Base-by-base conservation (phyloP, 1,140 invertebrate genomes). In the Lordiphosa collinella region DNA sequence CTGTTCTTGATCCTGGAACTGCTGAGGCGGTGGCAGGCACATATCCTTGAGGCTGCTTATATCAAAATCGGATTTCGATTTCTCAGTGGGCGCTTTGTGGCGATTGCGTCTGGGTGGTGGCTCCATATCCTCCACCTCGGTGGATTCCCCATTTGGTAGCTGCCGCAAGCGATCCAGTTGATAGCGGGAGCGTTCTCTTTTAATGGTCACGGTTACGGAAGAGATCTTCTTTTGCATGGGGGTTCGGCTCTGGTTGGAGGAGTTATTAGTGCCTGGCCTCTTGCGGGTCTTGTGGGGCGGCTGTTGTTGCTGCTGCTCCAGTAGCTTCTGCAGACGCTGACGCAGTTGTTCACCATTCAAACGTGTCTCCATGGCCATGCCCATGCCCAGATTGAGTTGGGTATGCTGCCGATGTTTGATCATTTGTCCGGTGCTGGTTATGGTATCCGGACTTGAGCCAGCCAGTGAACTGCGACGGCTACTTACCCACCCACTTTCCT, bases 401-500 rank as follows among this genome's bases (percentile, higher is more conserved):
- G 86, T 73, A 32, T 87, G 70, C 9, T 68, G 60, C 89, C 86
- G 89, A 65, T 85, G 90, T 89, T 80, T 59, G 9, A 65, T 75
- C 25, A 61, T 44, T 14, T 48, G 14, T 0, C 71, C 63, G 16
- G 65, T 75, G 41, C 87, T 86, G 11, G 75, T 84, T 8, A 87
- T 84, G 9, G 87, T 91, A 64, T 92, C 91, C 3, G 92, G 91
- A 46, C 91, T 90, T 37, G 90, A 92, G 48, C 90, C 91, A 31
- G 87, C 91, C 37, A 78, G 13, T 34, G 90, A 93, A 87, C 90
- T 93, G 61, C 90, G 91, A 68, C 89, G 92, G 89, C 93, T 94
- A 41, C 93, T 94, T 2, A 94, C 93, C 93, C 93, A 94, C 0
- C 94, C 94, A 64, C 93, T 94, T 87, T 94, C 93, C 88, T 94